Evolutionary conservation across 2,113 vertebrate genomes (phyloP).

Genomic region (Zosterops borbonicus): DNA sequence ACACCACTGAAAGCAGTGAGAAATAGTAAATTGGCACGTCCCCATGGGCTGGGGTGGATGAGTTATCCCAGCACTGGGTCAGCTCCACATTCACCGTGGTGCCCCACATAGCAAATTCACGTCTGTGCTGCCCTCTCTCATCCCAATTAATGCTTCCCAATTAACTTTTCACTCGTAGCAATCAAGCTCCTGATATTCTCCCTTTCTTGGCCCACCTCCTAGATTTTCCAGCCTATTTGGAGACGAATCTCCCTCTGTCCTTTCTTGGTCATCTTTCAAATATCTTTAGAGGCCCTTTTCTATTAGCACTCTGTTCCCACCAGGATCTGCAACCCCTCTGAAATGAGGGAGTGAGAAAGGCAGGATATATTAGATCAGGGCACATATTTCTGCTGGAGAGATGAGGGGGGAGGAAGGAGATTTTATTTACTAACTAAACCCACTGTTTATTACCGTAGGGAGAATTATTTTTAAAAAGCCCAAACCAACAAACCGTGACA

Average conservation of each 20-base stretch:
- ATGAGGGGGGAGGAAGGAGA: neutral
- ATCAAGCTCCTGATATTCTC: neutral
- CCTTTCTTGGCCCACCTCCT: constrained; percentile 33
- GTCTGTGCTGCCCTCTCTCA: neutral
- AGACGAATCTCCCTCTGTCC: constrained; percentile 39
- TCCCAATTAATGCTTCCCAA: constrained; percentile 14
- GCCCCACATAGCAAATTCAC: neutral
- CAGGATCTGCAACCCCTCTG: constrained; percentile 35
- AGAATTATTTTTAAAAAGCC: neutral
- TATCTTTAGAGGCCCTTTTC: constrained; percentile 42
- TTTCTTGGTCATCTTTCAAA: constrained; percentile 52
- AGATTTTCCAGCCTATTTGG: constrained; percentile 31
- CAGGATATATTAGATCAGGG: constrained; percentile 16
- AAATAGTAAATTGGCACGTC: neutral
- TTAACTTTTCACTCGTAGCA: neutral
- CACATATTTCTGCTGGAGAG: neutral
- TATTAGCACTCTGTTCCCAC: constrained; percentile 44
- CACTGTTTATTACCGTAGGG: neutral
- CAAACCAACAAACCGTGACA: neutral
- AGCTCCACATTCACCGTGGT: accelerated
- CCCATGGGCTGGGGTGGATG: accelerated
- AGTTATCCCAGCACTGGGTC: neutral
- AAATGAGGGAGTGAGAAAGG: constrained; percentile 31
- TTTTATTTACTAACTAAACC: constrained; percentile 10
- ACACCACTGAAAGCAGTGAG: neutral